phyloP scores from a whole-genome alignment of 2,113 vertebrate genomes.

The Caranx melampygus region DNA sequence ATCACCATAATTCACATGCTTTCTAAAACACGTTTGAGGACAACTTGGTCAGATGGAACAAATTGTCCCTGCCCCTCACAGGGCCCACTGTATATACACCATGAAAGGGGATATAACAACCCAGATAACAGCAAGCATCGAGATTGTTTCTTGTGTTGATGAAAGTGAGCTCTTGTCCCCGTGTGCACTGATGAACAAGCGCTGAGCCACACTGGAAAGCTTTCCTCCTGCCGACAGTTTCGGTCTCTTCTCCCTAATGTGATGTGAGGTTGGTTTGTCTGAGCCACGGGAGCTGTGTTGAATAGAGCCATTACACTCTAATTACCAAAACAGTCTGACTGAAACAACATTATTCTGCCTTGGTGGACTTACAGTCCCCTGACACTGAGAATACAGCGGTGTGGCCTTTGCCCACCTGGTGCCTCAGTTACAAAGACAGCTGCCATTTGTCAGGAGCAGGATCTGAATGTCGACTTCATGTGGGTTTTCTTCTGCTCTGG shows the following conservation, averaged over 20 bases:
- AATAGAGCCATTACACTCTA: neutral
- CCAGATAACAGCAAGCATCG: too few relatives aligned
- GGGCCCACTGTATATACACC: too few relatives aligned
- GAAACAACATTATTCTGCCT: neutral
- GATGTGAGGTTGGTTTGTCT: neutral
- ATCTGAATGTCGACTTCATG: neutral
- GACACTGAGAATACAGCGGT: neutral
- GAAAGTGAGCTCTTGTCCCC: too few relatives aligned
- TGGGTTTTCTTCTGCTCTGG: neutral
- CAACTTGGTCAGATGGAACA: too few relatives aligned
- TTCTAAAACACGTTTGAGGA: too few relatives aligned
- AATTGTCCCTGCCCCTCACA: too few relatives aligned
- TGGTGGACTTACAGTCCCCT: neutral
- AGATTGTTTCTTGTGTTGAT: too few relatives aligned
- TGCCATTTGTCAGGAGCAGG: neutral
- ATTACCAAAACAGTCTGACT: neutral
- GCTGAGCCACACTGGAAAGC: too few relatives aligned
- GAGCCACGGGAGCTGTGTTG: neutral
- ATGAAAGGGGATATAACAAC: too few relatives aligned
- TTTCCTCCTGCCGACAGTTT: too few relatives aligned
- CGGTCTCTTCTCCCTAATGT: too few relatives aligned
- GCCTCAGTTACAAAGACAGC: neutral
- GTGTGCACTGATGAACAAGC: too few relatives aligned
- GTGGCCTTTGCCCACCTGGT: slow-evolving; percentile 5
- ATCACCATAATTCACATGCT: neutral